Base-by-base conservation (phyloP, 30 jellyfish, hydroid and myxozoan genomes). In the Pelagia noctiluca region DNA sequence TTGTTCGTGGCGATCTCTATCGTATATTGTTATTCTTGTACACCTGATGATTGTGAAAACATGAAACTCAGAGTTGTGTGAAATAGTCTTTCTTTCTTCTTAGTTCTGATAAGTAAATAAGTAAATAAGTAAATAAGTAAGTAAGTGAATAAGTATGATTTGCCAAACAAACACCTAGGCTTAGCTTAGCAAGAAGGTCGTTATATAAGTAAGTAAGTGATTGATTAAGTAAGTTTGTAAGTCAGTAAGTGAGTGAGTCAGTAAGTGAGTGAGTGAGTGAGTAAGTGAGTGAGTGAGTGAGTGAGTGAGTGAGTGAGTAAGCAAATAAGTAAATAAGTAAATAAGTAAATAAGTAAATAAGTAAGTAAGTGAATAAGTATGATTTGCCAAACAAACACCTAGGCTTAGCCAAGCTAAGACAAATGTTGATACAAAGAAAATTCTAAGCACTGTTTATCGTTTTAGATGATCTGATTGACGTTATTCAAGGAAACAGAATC, bases 401-500 rank as follows among this genome's bases (percentile, higher is more conserved):
- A 42, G 16, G 8, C 16, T 42, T 16, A 42, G 16, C 12, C 57
- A 16, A 5, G 57, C 16, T 42, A 5, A 42, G 16, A 42, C 57
- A 42, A 42, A 42, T 42, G 12, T 42, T 42, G 57, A 5, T 5
- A 5, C 8, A 8, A 42, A 16, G 57, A 42, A 16, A 42, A 42
- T 5, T 8, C 57, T 5, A 8, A 42, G 57, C 16, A 5, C 12
- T 42, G 4, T 54, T 33, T 46, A 30, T 48, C 23, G 28, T 66
- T 83, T 46, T 64, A 95, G 99, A 95, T 81, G 96, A 95, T 47
- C 88, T 95, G 42, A 95, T 95, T 29, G 99, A 95, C 79, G 99
- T 95, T 22, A 80, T 95, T 16, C 96, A 85, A 90, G 99, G 87
- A 18, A 95, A 95, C 70, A 80, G 99, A 46, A 96, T 95, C 1